Evolutionary conservation across 2,888 invertebrate genomes (phyloP), one percentile per base, ranked within the genome.

Genomic region (Philereme vetulata): DNA sequence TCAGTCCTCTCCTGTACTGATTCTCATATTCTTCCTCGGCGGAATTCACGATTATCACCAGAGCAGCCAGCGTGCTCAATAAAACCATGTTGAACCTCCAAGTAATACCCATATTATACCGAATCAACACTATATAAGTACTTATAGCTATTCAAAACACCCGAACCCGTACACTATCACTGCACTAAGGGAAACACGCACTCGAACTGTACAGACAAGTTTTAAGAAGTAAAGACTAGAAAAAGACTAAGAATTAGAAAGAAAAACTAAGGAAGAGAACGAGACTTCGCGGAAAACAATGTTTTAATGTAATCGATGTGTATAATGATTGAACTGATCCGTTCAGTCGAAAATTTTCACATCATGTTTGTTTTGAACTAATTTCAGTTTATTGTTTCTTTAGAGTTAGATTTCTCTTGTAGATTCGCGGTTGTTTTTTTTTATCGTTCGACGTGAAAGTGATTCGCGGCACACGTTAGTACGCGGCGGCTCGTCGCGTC

Each of bases 41-140:
- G 35, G 90, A 85, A 70, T 90, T 82, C 68, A 88, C 92, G 66
- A 92, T 88, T 64, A 92, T 90, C 73, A 92, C 89, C 81, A 92
- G 72, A 66, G 91, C 92, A 67, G 92, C 92, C 74, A 92, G 75
- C 77, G 89, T 91, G 78, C 90, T 89, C 75, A 92, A 75, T 72
- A 91, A 80, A 65, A 88, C 84, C 91, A 92, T 92, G 65, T 77
- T 78, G 74, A 56, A 68, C 75, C 69, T 85, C 85, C 84, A 82
- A 80, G 74, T 78, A 71, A 81, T 81, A 87, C 88, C 88, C 92
- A 91, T 92, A 90, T 82, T 90, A 88, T 81, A 81, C 70, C 73
- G 72, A 66, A 65, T 56, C 42, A 52, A 57, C 46, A n/a, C n/a
- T n/a, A n/a, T n/a, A n/a, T n/a, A n/a, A n/a, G n/a, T n/a, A n/a